Conservation (phyloP, 1,140 invertebrate genomes). For the Glossosoma conforme region DNA sequence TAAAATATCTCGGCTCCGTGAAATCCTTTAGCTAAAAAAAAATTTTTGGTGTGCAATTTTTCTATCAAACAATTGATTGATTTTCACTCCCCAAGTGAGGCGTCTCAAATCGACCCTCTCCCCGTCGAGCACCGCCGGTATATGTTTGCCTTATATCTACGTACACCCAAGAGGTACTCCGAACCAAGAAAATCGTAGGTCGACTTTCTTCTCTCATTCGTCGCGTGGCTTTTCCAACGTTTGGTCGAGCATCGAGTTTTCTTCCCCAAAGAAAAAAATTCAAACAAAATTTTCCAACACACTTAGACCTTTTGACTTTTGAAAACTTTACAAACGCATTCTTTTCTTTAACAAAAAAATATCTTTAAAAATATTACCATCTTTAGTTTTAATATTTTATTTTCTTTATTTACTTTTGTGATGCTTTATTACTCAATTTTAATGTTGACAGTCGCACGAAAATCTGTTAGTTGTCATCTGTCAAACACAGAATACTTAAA, state of each 20-base stretch:
- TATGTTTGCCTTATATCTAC: conserved; percentile 22
- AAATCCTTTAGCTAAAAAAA: background rate
- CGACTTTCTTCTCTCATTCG: conserved; percentile 31
- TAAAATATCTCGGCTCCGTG: too few relatives aligned
- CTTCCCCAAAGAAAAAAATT: conserved; percentile 5
- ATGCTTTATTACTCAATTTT: background rate
- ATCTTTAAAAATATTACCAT: background rate
- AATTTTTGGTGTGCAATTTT: background rate
- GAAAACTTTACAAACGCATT: conserved; percentile 5
- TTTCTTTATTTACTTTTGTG: background rate
- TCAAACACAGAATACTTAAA: too few relatives aligned
- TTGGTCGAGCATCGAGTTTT: conserved; percentile 20
- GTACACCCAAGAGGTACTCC: too few relatives aligned
- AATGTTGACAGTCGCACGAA: too few relatives aligned
- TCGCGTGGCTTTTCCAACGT: conserved; percentile 28
- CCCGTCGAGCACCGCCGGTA: conserved; percentile 7
- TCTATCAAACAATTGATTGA: background rate
- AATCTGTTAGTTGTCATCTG: too few relatives aligned
- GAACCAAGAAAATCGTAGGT: conserved; percentile 29
- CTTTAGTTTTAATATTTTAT: background rate
- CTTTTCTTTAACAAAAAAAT: background rate
- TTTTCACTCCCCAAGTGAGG: background rate
- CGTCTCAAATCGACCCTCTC: background rate
- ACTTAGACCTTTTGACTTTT: background rate
- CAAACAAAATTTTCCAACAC: conserved; percentile 1